Conservation (phyloP, 2,797 vertebrate species). For the Periophthalmus magnuspinnatus region DNA sequence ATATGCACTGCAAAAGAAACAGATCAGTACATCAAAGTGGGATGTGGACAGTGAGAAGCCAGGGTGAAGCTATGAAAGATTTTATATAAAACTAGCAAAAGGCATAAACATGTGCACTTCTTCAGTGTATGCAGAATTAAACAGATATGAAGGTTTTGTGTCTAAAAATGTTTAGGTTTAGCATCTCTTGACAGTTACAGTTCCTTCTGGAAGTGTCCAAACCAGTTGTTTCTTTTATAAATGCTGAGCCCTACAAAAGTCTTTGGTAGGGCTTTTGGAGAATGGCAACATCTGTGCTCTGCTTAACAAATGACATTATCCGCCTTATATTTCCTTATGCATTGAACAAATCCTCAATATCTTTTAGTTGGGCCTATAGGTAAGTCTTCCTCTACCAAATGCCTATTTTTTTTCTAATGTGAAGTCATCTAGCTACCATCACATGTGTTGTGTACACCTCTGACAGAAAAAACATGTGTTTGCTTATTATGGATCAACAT, state of each 20-base stretch:
- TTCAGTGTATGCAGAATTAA: conserved; percentile 57
- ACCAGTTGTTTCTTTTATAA: neutral
- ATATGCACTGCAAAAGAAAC: conserved; percentile 37
- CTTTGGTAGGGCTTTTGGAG: neutral
- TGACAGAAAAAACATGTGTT: neutral
- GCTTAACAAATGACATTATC: neutral
- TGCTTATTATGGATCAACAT: neutral
- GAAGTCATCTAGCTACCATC: neutral
- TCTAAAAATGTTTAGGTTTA: conserved; percentile 61
- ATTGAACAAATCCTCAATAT: neutral
- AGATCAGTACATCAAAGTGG: conserved; percentile 57
- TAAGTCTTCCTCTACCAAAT: neutral
- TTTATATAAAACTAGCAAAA: conserved; percentile 36
- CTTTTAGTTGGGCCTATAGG: neutral
- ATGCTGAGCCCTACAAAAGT: neutral
- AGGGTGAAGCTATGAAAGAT: conserved; percentile 41
- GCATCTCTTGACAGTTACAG: conserved; percentile 69
- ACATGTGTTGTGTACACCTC: neutral
- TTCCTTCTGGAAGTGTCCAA: conserved; percentile 53
- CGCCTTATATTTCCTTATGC: neutral
- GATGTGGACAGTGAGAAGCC: conserved; percentile 29
- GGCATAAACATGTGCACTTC: conserved; percentile 58
- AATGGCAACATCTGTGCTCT: neutral
- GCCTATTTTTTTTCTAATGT: neutral
- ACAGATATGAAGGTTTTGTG: conserved; percentile 49